Conservation (phyloP, 1,140 invertebrate genomes). For the Drosophila yakuba region DNA sequence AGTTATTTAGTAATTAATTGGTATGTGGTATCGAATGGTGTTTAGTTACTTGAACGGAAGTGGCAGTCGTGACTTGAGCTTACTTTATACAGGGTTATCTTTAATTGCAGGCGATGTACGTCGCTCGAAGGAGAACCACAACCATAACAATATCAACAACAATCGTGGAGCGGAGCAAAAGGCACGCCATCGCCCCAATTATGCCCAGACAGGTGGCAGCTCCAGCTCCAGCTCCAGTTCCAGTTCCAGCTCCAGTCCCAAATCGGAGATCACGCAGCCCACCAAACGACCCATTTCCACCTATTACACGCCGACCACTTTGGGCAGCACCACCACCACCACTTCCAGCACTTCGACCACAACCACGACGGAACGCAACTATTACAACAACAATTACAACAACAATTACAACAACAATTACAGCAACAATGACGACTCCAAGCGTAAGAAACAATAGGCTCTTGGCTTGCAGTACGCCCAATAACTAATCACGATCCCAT, state of each 20-base stretch:
- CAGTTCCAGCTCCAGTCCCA: slow-evolving; percentile 48
- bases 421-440: slow-evolving; percentile 77
- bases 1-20: neutral
- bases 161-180: slow-evolving; percentile 68
- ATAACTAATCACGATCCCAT: slow-evolving; percentile 59
- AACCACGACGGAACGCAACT: slow-evolving; percentile 66
- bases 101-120: slow-evolving; percentile 74
- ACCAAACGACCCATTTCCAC: slow-evolving; percentile 76
- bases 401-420: slow-evolving; percentile 53
- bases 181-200: slow-evolving; percentile 69
- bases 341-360: slow-evolving; percentile 49
- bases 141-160: slow-evolving; percentile 12
- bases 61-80: neutral
- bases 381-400: slow-evolving; percentile 55
- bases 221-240: slow-evolving; percentile 35
- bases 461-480: slow-evolving; percentile 48
- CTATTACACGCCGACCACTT: slow-evolving; percentile 80
- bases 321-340: slow-evolving; percentile 28
- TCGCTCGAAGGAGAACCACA: slow-evolving; percentile 75
- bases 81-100: slow-evolving; percentile 3
- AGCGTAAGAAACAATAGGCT: slow-evolving; percentile 77
- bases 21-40: no score
- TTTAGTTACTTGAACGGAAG: neutral
- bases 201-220: slow-evolving; percentile 39
- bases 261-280: slow-evolving; percentile 67